phyloP scores from a whole-genome alignment of 2,113 vertebrate species.

The Loxodonta africana region DNA sequence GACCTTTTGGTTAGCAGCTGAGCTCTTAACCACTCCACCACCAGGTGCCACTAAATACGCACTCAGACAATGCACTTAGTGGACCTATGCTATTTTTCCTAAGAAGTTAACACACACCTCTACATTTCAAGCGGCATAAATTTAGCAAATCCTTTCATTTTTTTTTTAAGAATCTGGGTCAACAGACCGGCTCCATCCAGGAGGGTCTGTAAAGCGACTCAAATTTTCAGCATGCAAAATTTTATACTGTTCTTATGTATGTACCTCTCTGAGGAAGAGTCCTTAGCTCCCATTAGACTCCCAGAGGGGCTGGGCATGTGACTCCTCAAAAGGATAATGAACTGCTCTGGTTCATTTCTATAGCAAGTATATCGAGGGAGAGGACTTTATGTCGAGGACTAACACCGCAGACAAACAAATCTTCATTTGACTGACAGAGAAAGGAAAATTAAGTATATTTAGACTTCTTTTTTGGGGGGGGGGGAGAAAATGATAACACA shows the following conservation, averaged over 20 bases:
- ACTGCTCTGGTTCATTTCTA: not conserved
- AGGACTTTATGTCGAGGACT: not conserved
- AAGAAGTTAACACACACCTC: not conserved
- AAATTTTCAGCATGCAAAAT: constrained; percentile 28
- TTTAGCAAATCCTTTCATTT: not conserved
- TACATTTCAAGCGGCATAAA: constrained; percentile 31
- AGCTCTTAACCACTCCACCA: no score
- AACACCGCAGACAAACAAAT: constrained; percentile 16
- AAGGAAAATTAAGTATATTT: constrained; percentile 20
- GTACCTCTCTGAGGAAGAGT: constrained; percentile 4
- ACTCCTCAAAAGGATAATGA: not conserved
- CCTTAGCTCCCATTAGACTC: constrained; percentile 13
- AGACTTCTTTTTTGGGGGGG: not conserved
- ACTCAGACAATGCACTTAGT: constrained; percentile 22
- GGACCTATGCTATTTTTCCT: not conserved
- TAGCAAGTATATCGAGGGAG: not conserved
- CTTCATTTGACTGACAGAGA: not conserved
- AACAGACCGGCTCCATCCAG: not conserved
- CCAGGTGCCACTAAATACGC: not conserved
- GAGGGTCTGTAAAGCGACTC: not conserved
- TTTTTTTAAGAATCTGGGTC: not conserved
- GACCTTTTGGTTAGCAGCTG: no score
- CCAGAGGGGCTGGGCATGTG: not conserved
- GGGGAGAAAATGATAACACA: not conserved
- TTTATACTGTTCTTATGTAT: not conserved